Conservation (phyloP, 37 sponge, comb jelly and placozoan species). For the Chondrilla cf. caribensis region DNA sequence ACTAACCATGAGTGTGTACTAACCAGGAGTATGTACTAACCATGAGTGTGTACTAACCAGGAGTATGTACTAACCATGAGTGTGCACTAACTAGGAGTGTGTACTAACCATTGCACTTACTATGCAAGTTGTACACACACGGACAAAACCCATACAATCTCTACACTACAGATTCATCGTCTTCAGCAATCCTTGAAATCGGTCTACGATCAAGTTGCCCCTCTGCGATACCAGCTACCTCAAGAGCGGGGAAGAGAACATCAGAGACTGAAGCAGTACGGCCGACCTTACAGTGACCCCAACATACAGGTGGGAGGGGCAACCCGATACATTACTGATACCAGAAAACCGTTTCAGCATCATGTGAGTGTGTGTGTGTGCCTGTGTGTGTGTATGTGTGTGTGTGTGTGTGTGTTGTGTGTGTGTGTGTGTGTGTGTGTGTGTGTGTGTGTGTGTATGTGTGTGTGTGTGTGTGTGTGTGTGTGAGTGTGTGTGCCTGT, state of each 20-base stretch:
- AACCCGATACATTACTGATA: neutral
- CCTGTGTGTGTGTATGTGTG: neutral
- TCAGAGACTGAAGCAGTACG: neutral
- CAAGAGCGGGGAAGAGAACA: neutral
- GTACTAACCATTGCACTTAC: no score
- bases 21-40: no score
- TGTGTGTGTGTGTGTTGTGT: neutral
- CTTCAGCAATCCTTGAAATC: neutral
- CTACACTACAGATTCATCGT: neutral
- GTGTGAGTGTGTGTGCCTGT: no score
- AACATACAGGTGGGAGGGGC: neutral
- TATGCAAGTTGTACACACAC: no score
- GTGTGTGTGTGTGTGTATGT: neutral
- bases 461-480: neutral
- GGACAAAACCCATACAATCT: no score
- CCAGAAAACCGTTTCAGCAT: neutral
- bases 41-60: no score
- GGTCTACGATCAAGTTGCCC: conserved; percentile 4
- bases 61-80: no score
- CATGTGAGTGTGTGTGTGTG: neutral
- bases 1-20: no score
- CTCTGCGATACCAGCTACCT: neutral
- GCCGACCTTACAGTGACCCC: conserved; percentile 16
- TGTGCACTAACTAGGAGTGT: no score
- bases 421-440: neutral